Conservation (phyloP, 1,140 invertebrate species). For the Drosophila lacertosa region DNA sequence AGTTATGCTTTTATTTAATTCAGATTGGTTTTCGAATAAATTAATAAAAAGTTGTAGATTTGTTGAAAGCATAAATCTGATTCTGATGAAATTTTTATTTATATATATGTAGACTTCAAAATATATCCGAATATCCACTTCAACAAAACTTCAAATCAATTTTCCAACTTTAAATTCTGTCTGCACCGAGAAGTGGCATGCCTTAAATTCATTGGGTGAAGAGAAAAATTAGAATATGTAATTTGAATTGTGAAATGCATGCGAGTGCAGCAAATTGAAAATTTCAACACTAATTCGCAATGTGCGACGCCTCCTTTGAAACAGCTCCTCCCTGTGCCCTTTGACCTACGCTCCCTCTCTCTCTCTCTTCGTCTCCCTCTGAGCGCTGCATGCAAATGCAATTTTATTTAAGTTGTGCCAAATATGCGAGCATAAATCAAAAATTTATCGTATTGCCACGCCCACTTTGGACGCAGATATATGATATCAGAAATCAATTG, state of each 20-base stretch:
- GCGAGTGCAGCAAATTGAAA: constrained; percentile 8
- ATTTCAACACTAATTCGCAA: constrained; percentile 14
- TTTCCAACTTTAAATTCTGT: background rate
- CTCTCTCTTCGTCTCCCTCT: background rate
- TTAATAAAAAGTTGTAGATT: no score
- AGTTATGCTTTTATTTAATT: no score
- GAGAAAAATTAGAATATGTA: constrained; percentile 2
- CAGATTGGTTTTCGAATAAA: no score
- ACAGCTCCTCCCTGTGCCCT: background rate
- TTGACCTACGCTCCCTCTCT: background rate
- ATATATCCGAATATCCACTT: background rate
- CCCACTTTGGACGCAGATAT: constrained; percentile 31
- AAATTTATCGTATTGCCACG: constrained; percentile 55
- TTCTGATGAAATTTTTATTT: no score
- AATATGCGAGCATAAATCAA: constrained; percentile 64
- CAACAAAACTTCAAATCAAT: background rate
- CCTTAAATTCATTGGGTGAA: background rate
- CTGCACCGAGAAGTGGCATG: background rate
- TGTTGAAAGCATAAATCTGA: no score
- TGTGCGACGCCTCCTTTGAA: background rate
- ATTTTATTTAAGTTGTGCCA: constrained; percentile 48
- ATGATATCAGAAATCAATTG: constrained; percentile 67
- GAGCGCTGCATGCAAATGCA: constrained; percentile 23
- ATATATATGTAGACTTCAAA: no score
- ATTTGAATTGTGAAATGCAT: constrained; percentile 14